Base-by-base conservation (phyloP, 2,797 vertebrate genomes). In the Anableps anableps region DNA sequence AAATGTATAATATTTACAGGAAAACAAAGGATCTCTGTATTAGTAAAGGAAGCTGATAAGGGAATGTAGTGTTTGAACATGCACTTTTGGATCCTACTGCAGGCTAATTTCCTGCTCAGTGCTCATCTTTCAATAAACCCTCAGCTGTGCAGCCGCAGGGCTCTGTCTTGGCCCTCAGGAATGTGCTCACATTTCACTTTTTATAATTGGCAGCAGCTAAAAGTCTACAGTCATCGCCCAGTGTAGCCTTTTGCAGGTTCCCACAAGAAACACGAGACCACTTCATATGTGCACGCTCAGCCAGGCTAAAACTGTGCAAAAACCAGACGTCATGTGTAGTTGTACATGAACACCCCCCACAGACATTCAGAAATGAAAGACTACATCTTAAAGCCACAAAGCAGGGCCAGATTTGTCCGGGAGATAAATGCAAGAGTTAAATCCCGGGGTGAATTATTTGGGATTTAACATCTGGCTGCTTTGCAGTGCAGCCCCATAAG, bases 181-280 rank as follows among this genome's bases (percentile, higher is more conserved):
- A 96, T 94, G 94, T 51, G 91, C 93, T 95, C 95, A 80, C 76
- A 43, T 95, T 95, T 95, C 95, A 95, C 92, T 92, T 94, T 94
- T 94, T 92, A 86, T 91, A 86, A 91, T 91, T 64, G 87, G 93
- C 93, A 93, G 92, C 89, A 87, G 72, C 82, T 81, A 83, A 83
- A 87, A 89, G 80, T 81, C 83, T 87, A 87, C 77, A 91, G 88
- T 89, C 45, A 72, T 90, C 83, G 34, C 75, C 80, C 86, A 76
- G 80, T 38, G 87, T 60, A 48, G 83, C 85, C 88, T 83, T 83
- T 80, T 78, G 80, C 81, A 11, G 84, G 92, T 93, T 94, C 93
- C 90, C 93, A 94, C 91, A 88, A 79, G 93, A 92, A 94, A 95
- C 92, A 85, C 8, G 84, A 95, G 88, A 88, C 53, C 58, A 51